A percentile compares a stretch with the other conserved stretches of the same genome.
These are phyloP conservation scores for Amia ocellicauda DNA, from an alignment of 2,113 vertebrate species.

Conservation along the genomic window DNA sequence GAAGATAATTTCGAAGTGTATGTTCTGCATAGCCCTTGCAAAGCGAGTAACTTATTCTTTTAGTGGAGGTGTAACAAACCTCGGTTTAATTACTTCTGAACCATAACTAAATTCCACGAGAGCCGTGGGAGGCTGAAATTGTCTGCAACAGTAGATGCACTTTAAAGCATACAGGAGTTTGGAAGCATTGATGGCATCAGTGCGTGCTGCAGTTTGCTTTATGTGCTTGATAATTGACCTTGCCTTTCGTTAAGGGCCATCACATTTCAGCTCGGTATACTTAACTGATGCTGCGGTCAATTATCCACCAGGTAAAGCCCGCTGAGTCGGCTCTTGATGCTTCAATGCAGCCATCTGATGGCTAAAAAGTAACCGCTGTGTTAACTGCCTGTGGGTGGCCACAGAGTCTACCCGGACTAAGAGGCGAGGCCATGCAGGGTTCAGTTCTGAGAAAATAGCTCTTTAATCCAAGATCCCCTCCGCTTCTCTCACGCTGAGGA, in stretches of 20 bases:
- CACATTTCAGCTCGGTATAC: conserved; percentile 40
- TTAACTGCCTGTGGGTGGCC: conserved; percentile 42
- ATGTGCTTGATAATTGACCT: conserved; percentile 47
- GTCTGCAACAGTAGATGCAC: conserved; percentile 53
- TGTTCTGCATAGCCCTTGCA: conserved; percentile 55
- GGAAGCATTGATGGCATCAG: conserved; percentile 53
- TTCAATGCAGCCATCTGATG: too few relatives aligned
- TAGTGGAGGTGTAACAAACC: conserved; percentile 65
- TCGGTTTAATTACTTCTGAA: conserved; percentile 69
- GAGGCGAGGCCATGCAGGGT: conserved; percentile 21
- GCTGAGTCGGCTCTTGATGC: too few relatives aligned
- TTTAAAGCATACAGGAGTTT: conserved; percentile 45
- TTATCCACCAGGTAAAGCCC: too few relatives aligned
- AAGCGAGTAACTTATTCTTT: conserved; percentile 66
- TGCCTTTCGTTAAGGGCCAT: conserved; percentile 58
- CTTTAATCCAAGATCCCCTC: too few relatives aligned
- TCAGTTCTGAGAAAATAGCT: too few relatives aligned
- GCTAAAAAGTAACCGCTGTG: too few relatives aligned
- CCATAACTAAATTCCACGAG: conserved; percentile 59
- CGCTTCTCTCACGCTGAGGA: too few relatives aligned
- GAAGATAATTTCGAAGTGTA: conserved; percentile 55
- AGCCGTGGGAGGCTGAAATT: conserved; percentile 52
- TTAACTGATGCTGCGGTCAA: too few relatives aligned
- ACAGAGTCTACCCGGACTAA: conserved; percentile 24
- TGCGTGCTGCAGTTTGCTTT: conserved; percentile 52